Percentiles rank a stretch among this genome's conserved stretches.
Conservation (phyloP, 2,113 vertebrate species). For the Carassius carassius region DNA sequence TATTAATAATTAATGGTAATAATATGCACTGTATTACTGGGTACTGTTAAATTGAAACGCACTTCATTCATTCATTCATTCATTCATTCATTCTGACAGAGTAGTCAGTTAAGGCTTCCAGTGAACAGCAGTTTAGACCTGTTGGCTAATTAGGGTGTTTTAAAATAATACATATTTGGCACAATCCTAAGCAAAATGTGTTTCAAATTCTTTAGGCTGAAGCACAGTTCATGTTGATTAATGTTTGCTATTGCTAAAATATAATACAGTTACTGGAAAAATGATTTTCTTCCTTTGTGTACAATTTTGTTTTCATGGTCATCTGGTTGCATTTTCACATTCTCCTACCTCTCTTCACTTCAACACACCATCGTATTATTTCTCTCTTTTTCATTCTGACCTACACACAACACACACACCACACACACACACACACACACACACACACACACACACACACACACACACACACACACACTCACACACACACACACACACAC, state of each 20-base stretch:
- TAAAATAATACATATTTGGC: neutral
- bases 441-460: neutral
- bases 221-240: neutral
- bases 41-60: neutral
- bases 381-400: neutral
- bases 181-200: neutral
- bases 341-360: neutral
- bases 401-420: slow-evolving; percentile 7
- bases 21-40: neutral
- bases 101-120: neutral
- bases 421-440: neutral
- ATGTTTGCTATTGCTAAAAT: neutral
- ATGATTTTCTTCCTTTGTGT: neutral
- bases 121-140: neutral
- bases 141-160: neutral
- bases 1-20: neutral
- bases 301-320: neutral
- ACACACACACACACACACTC: neutral
- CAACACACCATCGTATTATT: neutral
- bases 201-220: neutral
- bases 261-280: slow-evolving; percentile 16
- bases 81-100: neutral
- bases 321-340: neutral
- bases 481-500: slow-evolving; percentile 1
- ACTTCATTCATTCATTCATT: too few species aligned